A percentile compares a stretch with the other conserved stretches of the same genome.
Evolutionary conservation across 2,888 invertebrate genomes (phyloP).

Genomic region (Pasiphila rectangulata): DNA sequence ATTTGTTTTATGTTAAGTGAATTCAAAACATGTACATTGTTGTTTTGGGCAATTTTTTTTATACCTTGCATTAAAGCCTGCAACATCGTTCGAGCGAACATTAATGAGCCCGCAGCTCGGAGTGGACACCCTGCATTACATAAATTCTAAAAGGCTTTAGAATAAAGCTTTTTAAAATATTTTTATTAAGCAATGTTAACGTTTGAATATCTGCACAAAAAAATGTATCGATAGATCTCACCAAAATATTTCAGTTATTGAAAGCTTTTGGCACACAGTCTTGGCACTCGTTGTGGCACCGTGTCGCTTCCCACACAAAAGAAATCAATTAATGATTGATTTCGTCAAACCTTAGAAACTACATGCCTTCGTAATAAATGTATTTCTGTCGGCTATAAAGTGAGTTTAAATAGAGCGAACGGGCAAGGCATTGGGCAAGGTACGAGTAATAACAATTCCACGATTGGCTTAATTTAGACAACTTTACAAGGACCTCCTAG

Average conservation of each 20-base stretch:
- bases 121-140: too few species aligned
- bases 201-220: too few species aligned
- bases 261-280: conserved; percentile 10
- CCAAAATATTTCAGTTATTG: conserved; percentile 7
- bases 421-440: not conserved
- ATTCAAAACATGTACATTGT: too few species aligned
- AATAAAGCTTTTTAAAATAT: too few species aligned
- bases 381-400: not conserved
- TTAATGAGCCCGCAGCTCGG: too few species aligned
- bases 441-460: conserved; percentile 1
- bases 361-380: not conserved
- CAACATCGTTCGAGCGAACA: too few species aligned
- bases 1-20: too few species aligned
- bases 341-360: conserved; percentile 15
- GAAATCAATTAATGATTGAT: conserved; percentile 21
- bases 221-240: not conserved
- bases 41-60: too few species aligned
- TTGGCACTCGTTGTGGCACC: conserved; percentile 13
- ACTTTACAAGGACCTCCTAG: too few species aligned
- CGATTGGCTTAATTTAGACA: not conserved
- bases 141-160: too few species aligned
- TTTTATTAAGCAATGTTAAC: too few species aligned
- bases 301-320: conserved; percentile 19
- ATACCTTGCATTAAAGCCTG: too few species aligned
- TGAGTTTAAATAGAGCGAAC: not conserved